These are phyloP conservation scores for Thaumatotibia leucotreta DNA, from an alignment of 1,140 invertebrate genomes.

Conservation along the genomic window DNA sequence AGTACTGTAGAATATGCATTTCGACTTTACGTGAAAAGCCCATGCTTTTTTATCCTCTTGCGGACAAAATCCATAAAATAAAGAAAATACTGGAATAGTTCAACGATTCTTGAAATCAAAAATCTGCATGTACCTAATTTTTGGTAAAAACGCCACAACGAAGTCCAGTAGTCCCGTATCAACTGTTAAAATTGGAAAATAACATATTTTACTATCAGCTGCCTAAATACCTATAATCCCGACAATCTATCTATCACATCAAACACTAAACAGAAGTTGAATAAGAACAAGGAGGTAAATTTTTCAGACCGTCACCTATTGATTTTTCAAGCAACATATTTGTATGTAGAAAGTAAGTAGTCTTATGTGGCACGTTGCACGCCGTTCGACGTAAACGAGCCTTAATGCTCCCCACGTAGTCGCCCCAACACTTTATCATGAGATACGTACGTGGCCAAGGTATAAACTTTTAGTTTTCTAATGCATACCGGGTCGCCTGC, in stretches of 20 bases:
- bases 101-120: too few relatives aligned
- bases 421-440: conserved; percentile 9
- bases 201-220: too few relatives aligned
- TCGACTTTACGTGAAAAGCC: too few relatives aligned
- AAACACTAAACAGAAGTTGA: neutral
- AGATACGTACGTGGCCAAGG: conserved; percentile 10
- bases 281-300: neutral
- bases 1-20: neutral
- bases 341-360: neutral
- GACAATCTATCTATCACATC: neutral
- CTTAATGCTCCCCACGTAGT: conserved; percentile 1
- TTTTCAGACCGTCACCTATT: neutral
- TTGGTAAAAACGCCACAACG: too few relatives aligned
- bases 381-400: neutral
- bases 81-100: too few relatives aligned
- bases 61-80: too few relatives aligned
- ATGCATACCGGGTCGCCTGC: neutral
- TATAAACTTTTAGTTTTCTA: conserved; percentile 9
- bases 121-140: too few relatives aligned
- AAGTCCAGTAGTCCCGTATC: too few relatives aligned
- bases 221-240: too few relatives aligned
- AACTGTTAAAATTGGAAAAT: too few relatives aligned
- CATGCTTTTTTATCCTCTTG: too few relatives aligned
- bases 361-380: neutral
- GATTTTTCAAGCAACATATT: neutral